Evolutionary conservation across 2,888 invertebrate species (phyloP).

Genomic region (Tryphoninae sp.): DNA sequence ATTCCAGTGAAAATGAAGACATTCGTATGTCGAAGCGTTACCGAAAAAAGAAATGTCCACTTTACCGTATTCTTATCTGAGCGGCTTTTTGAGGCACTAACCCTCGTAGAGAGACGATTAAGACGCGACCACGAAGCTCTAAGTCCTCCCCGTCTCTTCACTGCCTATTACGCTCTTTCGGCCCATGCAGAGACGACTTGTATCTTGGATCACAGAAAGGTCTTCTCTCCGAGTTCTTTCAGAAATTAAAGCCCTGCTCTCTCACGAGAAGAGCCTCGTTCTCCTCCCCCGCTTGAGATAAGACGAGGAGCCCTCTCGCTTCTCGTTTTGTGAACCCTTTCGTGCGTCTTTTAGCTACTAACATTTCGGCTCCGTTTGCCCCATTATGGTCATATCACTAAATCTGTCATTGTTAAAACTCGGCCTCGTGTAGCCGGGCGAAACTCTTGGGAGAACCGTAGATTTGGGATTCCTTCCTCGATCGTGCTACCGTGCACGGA

Average conservation of each 20-base stretch:
- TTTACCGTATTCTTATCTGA: constrained; percentile 37
- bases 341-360: constrained; percentile 49
- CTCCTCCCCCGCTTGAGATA: constrained; percentile 26
- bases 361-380: constrained; percentile 48
- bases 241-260: constrained; percentile 46
- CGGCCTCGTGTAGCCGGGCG: constrained; percentile 63
- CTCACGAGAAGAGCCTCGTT: constrained; percentile 13
- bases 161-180: constrained; percentile 44
- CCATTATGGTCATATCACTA: constrained; percentile 69
- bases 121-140: constrained; percentile 14
- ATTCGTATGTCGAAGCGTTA: constrained; percentile 58
- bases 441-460: constrained; percentile 52
- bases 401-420: constrained; percentile 71
- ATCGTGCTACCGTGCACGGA: constrained; percentile 62
- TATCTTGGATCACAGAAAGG: constrained; percentile 46
- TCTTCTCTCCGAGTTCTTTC: constrained; percentile 40
- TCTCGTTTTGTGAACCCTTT: constrained; percentile 33
- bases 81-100: constrained; percentile 41
- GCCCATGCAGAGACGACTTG: constrained; percentile 6
- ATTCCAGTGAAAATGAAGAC: constrained; percentile 60
- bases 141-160: constrained; percentile 50
- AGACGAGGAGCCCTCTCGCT: constrained; percentile 21
- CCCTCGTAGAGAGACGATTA: constrained; percentile 45
- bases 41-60: constrained; percentile 8
- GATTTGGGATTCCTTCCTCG: constrained; percentile 48